Base-by-base conservation (phyloP, 2,113 vertebrate species). In the Rhegmatorhina hoffmannsi region DNA sequence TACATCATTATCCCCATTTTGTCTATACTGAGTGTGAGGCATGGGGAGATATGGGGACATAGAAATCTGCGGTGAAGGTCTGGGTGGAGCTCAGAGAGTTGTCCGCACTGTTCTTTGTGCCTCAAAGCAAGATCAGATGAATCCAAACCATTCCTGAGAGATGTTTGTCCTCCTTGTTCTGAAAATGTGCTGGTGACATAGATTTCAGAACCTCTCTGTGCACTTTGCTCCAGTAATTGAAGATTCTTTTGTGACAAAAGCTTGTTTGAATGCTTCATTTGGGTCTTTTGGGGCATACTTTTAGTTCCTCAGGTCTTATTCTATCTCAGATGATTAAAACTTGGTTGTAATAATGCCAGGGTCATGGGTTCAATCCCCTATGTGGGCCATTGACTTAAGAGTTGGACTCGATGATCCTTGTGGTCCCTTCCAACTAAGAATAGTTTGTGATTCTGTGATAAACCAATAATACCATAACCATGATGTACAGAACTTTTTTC, bases 71-170 rank as follows among this genome's bases (percentile, higher is more conserved):
- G 36, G 67, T 0, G 2, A 49, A 80, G 25, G 21, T 79, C 56
- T 67, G 7, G 17, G 15, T 64, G 67, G 21, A 85, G 19, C 55
- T 66, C 18, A n/a, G 44, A 29, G 34, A 19, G 5, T 28, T 38
- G 3, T 50, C 50, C 36, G 21, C 31, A 0, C 60, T 38, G 12
- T 72, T 68, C 25, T 8, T 28, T 72, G 49, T 73, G 28, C 53
- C 40, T 80, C 49, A 64, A 17, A 59, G 68, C 26, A 13, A 46
- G 49, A 24, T 56, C 40, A 72, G 17, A 21, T 66, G 53, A 64
- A 69, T 69, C 24, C 0, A 0, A 58, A 62, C 28, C 1, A 1
- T 11, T 85, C 36, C 70, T 56, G 36, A 72, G 63, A 62, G 13
- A 2, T 36, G 4, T 44, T 89, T 79, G 36, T 53, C 11, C 25